Percentiles rank a stretch among this genome's conserved stretches.
Evolutionary conservation across 1,140 invertebrate species (phyloP).

Genomic region (Lasaia peninsularis): DNA sequence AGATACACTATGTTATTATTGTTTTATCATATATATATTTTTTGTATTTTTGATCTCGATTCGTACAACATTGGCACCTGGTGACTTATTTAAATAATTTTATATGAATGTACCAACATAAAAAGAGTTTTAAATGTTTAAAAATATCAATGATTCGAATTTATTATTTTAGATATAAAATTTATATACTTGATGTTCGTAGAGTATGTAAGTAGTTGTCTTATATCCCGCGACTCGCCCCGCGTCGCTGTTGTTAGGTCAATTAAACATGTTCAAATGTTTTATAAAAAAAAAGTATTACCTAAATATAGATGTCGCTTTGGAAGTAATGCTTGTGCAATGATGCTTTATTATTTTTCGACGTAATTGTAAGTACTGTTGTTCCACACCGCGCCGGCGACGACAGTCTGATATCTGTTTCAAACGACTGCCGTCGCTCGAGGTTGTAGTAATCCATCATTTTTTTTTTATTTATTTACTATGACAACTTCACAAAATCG

Average conservation of each 20-base stretch:
- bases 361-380: slow-evolving; percentile 32
- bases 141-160: slow-evolving; percentile 60
- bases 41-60: slow-evolving; percentile 57
- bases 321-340: slow-evolving; percentile 35
- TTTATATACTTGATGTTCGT: slow-evolving; percentile 34
- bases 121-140: slow-evolving; percentile 31
- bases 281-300: slow-evolving; percentile 44
- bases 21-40: slow-evolving; percentile 54
- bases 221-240: slow-evolving; percentile 11
- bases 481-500: slow-evolving; percentile 17
- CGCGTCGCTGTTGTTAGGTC: slow-evolving; percentile 36
- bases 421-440: slow-evolving; percentile 19
- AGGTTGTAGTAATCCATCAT: neutral
- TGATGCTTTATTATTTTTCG: slow-evolving; percentile 38
- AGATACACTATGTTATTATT: slow-evolving; percentile 63
- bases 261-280: slow-evolving; percentile 63
- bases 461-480: slow-evolving; percentile 4
- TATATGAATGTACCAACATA: slow-evolving; percentile 38
- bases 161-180: slow-evolving; percentile 63
- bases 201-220: slow-evolving; percentile 16
- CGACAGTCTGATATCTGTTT: slow-evolving; percentile 21
- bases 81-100: slow-evolving; percentile 32
- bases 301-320: slow-evolving; percentile 46
- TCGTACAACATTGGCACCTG: slow-evolving; percentile 36
- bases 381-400: slow-evolving; percentile 46